phyloP scores from a whole-genome alignment of 1,140 invertebrate species.

The Sycobia sp. region DNA sequence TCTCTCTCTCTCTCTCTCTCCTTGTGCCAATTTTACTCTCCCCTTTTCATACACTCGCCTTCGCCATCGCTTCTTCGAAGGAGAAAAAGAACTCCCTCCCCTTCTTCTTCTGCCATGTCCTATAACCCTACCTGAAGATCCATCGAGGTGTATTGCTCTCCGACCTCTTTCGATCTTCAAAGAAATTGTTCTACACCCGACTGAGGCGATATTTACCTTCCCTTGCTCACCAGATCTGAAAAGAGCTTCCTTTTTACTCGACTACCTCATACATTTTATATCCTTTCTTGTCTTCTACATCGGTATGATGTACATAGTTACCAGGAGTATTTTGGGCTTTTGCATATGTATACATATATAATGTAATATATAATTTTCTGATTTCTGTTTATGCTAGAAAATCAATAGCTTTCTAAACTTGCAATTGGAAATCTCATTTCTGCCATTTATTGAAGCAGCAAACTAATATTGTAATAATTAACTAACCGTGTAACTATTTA shows the following conservation, averaged over 20 bases:
- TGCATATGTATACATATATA: not conserved
- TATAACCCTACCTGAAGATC: slow-evolving; percentile 10
- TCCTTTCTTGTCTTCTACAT: not conserved
- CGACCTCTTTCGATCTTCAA: slow-evolving; percentile 21
- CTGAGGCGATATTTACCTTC: slow-evolving; percentile 21
- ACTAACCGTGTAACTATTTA: too few species aligned
- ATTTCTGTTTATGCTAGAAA: too few species aligned
- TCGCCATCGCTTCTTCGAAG: not conserved
- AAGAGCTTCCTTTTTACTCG: not conserved
- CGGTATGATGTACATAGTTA: not conserved
- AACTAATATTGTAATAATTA: too few species aligned
- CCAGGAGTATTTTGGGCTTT: too few species aligned
- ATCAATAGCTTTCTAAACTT: too few species aligned
- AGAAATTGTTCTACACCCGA: slow-evolving; percentile 16
- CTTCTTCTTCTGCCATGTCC: too few species aligned
- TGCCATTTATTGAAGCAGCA: too few species aligned
- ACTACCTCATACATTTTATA: not conserved
- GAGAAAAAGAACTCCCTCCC: not conserved
- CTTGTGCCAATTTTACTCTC: slow-evolving; percentile 3
- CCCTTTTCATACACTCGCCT: not conserved
- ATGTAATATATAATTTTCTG: not conserved
- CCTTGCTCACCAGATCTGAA: slow-evolving; percentile 4
- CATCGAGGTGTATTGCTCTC: slow-evolving; percentile 21
- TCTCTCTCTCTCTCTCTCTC: not conserved
- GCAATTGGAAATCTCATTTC: too few species aligned